Evolutionary conservation across 1,140 invertebrate species (phyloP).

Genomic region (Eciton burchellii): DNA sequence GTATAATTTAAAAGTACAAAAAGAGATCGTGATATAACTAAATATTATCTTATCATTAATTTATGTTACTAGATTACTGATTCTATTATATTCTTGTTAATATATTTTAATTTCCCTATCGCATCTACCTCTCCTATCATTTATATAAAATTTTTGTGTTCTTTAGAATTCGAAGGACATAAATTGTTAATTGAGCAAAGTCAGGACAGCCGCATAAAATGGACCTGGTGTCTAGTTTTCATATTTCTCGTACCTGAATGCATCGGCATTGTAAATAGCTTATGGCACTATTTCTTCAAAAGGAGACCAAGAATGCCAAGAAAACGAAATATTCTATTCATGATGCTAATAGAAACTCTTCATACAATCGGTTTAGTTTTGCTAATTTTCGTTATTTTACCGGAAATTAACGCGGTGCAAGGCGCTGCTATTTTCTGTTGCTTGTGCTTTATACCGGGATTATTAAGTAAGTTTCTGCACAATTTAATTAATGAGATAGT

Average conservation of each 20-base stretch:
- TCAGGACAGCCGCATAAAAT: constrained; percentile 92
- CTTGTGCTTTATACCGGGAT: constrained; percentile 93
- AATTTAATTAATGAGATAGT: constrained; percentile 21
- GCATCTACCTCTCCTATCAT: not conserved
- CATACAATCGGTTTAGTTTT: constrained; percentile 93
- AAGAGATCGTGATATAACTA: too few relatives aligned
- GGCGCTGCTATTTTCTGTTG: constrained; percentile 96
- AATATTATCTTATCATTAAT: too few relatives aligned
- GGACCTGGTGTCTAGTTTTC: constrained; percentile 95
- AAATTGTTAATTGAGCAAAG: constrained; percentile 90
- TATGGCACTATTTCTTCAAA: constrained; percentile 94
- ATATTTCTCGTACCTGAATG: constrained; percentile 94
- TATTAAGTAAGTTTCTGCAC: constrained; percentile 86
- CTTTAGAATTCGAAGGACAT: constrained; percentile 86
- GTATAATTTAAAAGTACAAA: too few relatives aligned
- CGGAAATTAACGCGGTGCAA: constrained; percentile 95
- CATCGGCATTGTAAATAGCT: constrained; percentile 91
- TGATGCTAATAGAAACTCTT: constrained; percentile 92
- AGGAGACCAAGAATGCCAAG: constrained; percentile 87
- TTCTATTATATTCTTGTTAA: not conserved
- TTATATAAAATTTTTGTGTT: constrained; percentile 10
- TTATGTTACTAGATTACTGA: not conserved
- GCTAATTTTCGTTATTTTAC: constrained; percentile 93
- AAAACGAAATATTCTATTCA: constrained; percentile 86
- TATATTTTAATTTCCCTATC: constrained; percentile 12